A percentile compares a stretch with the other conserved stretches of the same genome.
These are phyloP conservation scores for Sphenodon punctatus DNA, from an alignment of 2,797 vertebrate species.

Conservation along the genomic window DNA sequence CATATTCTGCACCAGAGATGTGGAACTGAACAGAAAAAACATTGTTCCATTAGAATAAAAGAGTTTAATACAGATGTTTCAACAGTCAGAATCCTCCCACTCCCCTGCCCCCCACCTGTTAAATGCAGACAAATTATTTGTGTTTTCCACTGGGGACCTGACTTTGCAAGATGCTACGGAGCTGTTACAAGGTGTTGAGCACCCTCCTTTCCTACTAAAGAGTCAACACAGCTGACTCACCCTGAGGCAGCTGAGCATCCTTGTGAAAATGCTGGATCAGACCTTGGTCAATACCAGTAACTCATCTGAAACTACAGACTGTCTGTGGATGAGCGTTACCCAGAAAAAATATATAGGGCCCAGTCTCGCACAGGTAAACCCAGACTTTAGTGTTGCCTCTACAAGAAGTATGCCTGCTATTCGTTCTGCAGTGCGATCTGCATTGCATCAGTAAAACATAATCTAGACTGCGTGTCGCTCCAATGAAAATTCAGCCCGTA, in stretches of 20 bases:
- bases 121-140: neutral
- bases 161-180: neutral
- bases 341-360: too few species aligned
- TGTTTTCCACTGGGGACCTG: neutral
- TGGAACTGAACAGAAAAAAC: neutral
- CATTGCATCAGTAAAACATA: neutral
- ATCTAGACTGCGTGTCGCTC: neutral
- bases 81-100: neutral
- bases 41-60: neutral
- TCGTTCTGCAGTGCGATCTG: neutral
- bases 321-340: too few species aligned
- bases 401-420: neutral
- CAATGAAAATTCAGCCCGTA: neutral
- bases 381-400: neutral
- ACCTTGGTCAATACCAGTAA: neutral
- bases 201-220: neutral
- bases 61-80: neutral
- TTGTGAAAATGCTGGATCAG: neutral
- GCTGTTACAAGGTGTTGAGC: neutral
- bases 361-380: neutral
- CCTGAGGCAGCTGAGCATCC: too few species aligned
- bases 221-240: too few species aligned
- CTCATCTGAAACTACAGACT: neutral
- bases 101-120: too few species aligned
- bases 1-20: too few species aligned